These are phyloP conservation scores for Tinamus major DNA, from an alignment of 2,797 vertebrate genomes.

Conservation along the genomic window DNA sequence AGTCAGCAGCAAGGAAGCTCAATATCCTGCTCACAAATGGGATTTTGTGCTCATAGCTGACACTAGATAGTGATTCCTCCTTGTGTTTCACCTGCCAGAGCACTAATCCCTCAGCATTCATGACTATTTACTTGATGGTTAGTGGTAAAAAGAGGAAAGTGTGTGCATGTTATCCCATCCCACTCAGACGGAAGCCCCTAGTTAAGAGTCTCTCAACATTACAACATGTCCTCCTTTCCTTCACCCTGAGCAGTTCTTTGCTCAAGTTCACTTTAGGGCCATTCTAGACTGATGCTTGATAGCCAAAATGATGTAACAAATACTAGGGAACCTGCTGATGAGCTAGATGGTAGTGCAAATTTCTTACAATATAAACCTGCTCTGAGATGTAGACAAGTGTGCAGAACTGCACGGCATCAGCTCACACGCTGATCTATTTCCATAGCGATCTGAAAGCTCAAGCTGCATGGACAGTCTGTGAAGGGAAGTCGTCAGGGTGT, in stretches of 20 bases:
- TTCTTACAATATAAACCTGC: conserved; percentile 6
- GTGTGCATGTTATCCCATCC: background rate
- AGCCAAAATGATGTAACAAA: conserved; percentile 64
- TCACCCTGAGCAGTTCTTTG: conserved; percentile 14
- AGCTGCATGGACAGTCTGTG: background rate
- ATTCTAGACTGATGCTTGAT: conserved; percentile 32
- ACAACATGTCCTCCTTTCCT: background rate
- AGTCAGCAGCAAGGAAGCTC: background rate
- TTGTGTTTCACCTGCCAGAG: background rate
- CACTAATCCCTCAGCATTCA: background rate
- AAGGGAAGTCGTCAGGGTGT: background rate
- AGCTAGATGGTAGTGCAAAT: conserved; percentile 20
- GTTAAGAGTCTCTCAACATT: background rate
- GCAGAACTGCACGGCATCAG: background rate
- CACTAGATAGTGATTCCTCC: background rate
- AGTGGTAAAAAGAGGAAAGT: background rate
- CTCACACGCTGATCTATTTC: background rate
- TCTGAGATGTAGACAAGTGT: conserved; percentile 26
- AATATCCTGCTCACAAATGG: background rate
- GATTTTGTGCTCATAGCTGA: background rate
- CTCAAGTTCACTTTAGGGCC: conserved; percentile 23
- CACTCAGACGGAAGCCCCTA: background rate
- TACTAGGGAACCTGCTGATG: conserved; percentile 31
- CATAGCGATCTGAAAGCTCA: conserved; percentile 17
- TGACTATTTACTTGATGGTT: background rate